These are phyloP conservation scores for Trisateles emortualis DNA, from an alignment of 2,888 invertebrate genomes.

Conservation along the genomic window DNA sequence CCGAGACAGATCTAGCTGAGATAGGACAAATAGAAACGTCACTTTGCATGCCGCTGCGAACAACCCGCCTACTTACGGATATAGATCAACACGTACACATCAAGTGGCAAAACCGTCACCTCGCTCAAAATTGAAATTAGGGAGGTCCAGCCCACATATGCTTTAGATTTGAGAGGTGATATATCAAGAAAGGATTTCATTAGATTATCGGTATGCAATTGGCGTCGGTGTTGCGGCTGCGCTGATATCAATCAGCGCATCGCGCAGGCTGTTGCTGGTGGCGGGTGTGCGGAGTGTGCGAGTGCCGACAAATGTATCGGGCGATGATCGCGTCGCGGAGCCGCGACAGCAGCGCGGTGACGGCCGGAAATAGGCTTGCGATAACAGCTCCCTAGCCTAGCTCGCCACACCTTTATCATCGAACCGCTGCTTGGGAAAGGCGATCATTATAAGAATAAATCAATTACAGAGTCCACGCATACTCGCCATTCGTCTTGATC, in stretches of 20 bases:
- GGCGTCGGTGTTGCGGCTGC: slow-evolving; percentile 68
- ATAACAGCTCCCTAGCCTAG: slow-evolving; percentile 82
- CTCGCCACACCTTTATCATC: slow-evolving; percentile 77
- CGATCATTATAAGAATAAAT: slow-evolving; percentile 82
- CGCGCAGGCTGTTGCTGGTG: slow-evolving; percentile 58
- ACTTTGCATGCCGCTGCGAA: slow-evolving; percentile 79
- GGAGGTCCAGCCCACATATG: slow-evolving; percentile 37
- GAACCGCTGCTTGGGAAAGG: slow-evolving; percentile 77
- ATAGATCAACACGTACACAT: slow-evolving; percentile 67
- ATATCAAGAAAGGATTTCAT: slow-evolving; percentile 64
- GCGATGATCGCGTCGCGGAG: slow-evolving; percentile 76
- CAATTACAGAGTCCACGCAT: slow-evolving; percentile 67
- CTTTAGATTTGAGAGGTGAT: slow-evolving; percentile 42
- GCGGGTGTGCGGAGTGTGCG: slow-evolving; percentile 53
- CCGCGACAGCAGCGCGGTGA: slow-evolving; percentile 73
- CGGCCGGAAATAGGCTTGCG: slow-evolving; percentile 84
- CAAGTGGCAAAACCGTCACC: slow-evolving; percentile 73
- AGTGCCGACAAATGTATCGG: slow-evolving; percentile 84
- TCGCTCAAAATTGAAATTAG: slow-evolving; percentile 55
- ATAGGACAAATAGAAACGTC: slow-evolving; percentile 84
- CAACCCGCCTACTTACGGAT: slow-evolving; percentile 69
- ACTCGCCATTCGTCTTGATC: slow-evolving; percentile 56
- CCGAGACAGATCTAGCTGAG: slow-evolving; percentile 80
- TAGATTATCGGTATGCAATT: slow-evolving; percentile 79
- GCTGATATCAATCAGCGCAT: slow-evolving; percentile 73